Conservation (phyloP, 2,888 invertebrate species). For the Hedya salicella region DNA sequence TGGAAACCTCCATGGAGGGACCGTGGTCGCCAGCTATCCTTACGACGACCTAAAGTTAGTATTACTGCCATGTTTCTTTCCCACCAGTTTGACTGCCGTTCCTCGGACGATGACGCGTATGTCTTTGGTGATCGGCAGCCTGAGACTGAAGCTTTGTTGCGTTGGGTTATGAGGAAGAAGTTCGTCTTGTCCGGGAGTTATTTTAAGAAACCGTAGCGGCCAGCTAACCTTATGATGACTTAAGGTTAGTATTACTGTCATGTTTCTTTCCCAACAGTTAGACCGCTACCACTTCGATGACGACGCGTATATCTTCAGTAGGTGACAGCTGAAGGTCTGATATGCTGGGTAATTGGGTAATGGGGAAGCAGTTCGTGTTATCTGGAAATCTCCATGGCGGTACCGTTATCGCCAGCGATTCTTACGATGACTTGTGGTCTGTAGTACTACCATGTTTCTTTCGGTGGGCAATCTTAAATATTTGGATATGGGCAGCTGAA, state of each 20-base stretch:
- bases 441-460: no score
- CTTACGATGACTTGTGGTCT: slow-evolving; percentile 94
- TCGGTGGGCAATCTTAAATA: no score
- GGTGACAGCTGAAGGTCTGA: background rate
- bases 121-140: slow-evolving; percentile 89
- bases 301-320: background rate
- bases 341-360: no score
- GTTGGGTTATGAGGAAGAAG: slow-evolving; percentile 93
- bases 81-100: no score
- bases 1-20: slow-evolving; percentile 98
- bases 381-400: slow-evolving; percentile 99
- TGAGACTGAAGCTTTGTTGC: slow-evolving; percentile 94
- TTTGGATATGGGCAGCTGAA: slow-evolving; percentile 90
- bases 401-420: slow-evolving; percentile 98
- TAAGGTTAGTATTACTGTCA: slow-evolving; percentile 81
- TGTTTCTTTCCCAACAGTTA: background rate
- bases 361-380: slow-evolving; percentile 93
- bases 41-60: slow-evolving; percentile 93
- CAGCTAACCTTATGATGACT: slow-evolving; percentile 98
- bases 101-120: no score
- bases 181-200: slow-evolving; percentile 97
- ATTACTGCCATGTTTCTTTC: no score
- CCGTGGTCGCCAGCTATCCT: slow-evolving; percentile 98
- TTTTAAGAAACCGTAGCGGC: slow-evolving; percentile 98
- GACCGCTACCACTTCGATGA: no score